Conservation (phyloP, 2,113 vertebrate genomes). For the Hemiscyllium ocellatum region DNA sequence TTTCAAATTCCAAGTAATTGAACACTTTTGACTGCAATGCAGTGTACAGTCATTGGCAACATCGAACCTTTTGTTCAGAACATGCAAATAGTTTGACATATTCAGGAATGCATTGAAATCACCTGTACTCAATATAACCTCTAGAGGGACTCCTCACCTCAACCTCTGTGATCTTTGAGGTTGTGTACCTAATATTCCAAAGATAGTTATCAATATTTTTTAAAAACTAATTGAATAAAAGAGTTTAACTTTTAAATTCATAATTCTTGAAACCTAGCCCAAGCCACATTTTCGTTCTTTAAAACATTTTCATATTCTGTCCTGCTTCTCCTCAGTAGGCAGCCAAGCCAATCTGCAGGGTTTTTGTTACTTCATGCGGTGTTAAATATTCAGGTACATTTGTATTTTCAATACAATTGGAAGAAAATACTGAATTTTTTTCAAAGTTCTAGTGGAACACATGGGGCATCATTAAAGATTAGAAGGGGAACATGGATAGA, state of each 20-base stretch:
- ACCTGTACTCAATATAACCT: conserved; percentile 47
- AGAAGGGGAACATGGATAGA: background rate
- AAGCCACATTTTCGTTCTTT: background rate
- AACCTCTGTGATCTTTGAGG: background rate
- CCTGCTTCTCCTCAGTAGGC: background rate
- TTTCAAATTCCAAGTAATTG: conserved; percentile 35
- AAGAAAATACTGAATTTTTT: background rate
- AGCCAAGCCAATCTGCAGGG: background rate
- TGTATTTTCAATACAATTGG: background rate
- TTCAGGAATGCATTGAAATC: conserved; percentile 55
- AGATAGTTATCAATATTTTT: background rate
- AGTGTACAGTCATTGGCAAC: background rate
- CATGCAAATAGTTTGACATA: conserved; percentile 60
- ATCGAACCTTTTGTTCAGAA: conserved; percentile 46
- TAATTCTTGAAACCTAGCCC: background rate
- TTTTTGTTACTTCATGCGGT: background rate
- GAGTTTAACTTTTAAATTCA: background rate
- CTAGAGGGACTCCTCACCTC: conserved; percentile 31
- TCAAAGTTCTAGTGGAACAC: background rate
- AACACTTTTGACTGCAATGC: background rate
- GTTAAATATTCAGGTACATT: background rate
- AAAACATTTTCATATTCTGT: background rate
- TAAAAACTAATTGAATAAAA: background rate
- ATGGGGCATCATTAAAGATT: background rate
- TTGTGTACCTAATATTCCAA: background rate